Conservation (phyloP, 2,113 vertebrate genomes). For the Chamaea fasciata region DNA sequence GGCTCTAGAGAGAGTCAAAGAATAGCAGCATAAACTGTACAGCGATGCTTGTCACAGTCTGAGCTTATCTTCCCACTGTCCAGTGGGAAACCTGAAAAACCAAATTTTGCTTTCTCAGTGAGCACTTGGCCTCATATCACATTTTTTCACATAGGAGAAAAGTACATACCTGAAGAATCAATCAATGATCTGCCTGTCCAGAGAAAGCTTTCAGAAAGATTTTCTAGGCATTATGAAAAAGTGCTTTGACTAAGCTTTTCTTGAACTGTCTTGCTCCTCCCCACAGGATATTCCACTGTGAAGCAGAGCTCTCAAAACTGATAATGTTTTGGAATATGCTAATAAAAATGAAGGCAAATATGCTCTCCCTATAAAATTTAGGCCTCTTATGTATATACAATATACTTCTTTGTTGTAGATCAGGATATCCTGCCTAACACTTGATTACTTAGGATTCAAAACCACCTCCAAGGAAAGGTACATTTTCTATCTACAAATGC, state of each 20-base stretch:
- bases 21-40: constrained; percentile 63
- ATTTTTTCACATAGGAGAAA: neutral
- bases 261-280: neutral
- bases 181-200: neutral
- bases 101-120: neutral
- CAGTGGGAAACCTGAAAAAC: constrained; percentile 9
- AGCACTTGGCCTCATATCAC: constrained; percentile 5
- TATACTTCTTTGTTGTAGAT: neutral
- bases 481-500: neutral
- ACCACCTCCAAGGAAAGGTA: neutral
- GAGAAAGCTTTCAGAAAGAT: neutral
- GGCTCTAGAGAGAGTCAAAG: constrained; percentile 58
- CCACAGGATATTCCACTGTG: neutral
- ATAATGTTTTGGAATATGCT: neutral
- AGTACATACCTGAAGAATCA: constrained; percentile 6
- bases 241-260: neutral
- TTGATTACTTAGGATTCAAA: neutral
- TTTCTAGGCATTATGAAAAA: neutral
- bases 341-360: neutral
- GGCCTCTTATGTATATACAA: neutral
- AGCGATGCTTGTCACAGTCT: constrained; percentile 29
- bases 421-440: neutral
- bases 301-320: neutral
- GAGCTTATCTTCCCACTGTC: constrained; percentile 1
- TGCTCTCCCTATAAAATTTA: neutral